Evolutionary conservation across 2,113 vertebrate species (phyloP), one percentile per base, ranked within the genome.

Genomic region (Kryptolebias marmoratus): DNA sequence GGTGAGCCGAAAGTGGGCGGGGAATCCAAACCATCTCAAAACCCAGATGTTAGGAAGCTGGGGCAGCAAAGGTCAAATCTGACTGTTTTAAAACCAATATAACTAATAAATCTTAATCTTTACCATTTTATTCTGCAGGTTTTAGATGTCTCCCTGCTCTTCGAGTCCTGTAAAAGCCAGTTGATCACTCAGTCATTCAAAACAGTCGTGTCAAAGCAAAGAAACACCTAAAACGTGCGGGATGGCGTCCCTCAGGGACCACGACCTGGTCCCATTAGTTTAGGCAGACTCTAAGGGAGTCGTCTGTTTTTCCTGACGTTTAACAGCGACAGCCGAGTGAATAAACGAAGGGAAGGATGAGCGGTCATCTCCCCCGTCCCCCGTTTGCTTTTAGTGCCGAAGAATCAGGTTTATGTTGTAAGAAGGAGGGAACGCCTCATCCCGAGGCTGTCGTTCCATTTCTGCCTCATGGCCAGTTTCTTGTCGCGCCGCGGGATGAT

Each of bases 1-100:
- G 95, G 95, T 95, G 54, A 75, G 69, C 10, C 22, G 5, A 57
- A 22, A n/a, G 22, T 13, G 32, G n/a, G 22, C 22, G 22, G 22
- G 22, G 22, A 22, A 22, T 22, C 22, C 22, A 22, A 22, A 22
- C 22, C 22, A 22, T 22, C 22, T 22, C 22, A 22, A 22, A 22
- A 22, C 22, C 22, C 22, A 22, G 22, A 22, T 22, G 22, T 22
- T 22, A 22, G 22, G 22, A 22, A 22, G 22, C 22, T 22, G 22
- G 22, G 22, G 22, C 22, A 22, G 22, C 22, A 22, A 22, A 22
- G 22, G 22, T 22, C 7, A 36, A 36, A 36, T 36, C 7, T 36
- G 36, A 36, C 36, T 36, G 36, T 36, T 3, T 7, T 36, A 22
- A 22, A 22, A 22, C 22, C 22, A 22, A 22, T 22, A 22, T 22